Evolutionary conservation across 2,113 vertebrate genomes (phyloP), one percentile per base, ranked within the genome.

Genomic region (Lophotis ruficrista): DNA sequence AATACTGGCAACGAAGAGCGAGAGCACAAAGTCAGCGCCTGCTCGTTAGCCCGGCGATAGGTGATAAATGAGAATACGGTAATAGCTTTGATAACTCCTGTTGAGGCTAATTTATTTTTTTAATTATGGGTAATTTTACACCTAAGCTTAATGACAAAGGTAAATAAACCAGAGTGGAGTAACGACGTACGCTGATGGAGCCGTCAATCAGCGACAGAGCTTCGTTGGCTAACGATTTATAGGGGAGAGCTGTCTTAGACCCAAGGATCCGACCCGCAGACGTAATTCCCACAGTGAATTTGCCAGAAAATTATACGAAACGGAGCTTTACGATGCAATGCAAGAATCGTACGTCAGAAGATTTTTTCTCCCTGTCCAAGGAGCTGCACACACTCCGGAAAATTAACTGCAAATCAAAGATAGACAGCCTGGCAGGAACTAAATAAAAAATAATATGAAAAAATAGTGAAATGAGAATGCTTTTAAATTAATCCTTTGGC

Each of bases 61-160:
- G 72, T n/a, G 84, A 87, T 78, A 84, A 95, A 93, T 87, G 20
- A 81, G 51, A 58, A 37, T 31, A 58, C 23, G 60, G 31, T 53
- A 89, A 91, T 50, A 66, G 90, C 64, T 91, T 91, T 93, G 77
- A 91, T 89, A 45, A 84, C 41, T 83, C 41, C 77, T 62, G 16
- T 53, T 57, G 69, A 66, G 89, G 84, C 77, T 87, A 73, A 95
- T 91, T 94, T 62, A 58, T 75, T 66, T n/a, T 57, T 17, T 72
- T 53, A 2, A 45, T 6, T 6, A 31, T 41, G 81, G 83, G 84
- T 60, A 95, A n/a, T 21, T 57, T 33, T 60, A 73, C 25, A 41
- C 62, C 53, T 54, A 50, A 72, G 66, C 71, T 54, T 88, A 90
- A 93, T 45, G 69, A 23, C 43, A 47, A 86, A 77, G 54, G 90